Conservation (phyloP, 1,140 invertebrate species). For the Acromyrmex charruanus region DNA sequence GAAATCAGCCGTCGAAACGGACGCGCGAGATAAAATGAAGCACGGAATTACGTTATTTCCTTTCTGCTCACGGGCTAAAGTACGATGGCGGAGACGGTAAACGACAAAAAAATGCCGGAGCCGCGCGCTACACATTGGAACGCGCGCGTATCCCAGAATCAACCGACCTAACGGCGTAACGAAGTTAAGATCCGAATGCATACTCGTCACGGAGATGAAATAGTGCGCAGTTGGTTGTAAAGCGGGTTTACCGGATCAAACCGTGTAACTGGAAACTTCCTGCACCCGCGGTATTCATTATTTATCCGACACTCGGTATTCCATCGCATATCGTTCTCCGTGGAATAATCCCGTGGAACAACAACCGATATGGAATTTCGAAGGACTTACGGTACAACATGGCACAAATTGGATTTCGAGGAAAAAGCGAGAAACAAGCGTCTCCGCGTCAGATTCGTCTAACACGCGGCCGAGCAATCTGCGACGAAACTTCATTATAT, state of each 20-base stretch:
- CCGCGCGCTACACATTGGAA: not conserved
- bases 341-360: slow-evolving; percentile 20
- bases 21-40: slow-evolving; percentile 38
- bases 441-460: not conserved
- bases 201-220: slow-evolving; percentile 52
- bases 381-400: slow-evolving; percentile 6
- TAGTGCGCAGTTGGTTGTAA: slow-evolving; percentile 50
- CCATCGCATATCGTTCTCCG: slow-evolving; percentile 44
- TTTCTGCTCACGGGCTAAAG: not conserved
- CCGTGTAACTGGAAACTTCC: slow-evolving; percentile 45
- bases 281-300: slow-evolving; percentile 43
- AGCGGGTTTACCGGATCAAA: slow-evolving; percentile 56
- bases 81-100: not conserved
- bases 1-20: slow-evolving; percentile 37
- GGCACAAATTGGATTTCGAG: not conserved
- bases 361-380: slow-evolving; percentile 29
- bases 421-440: slow-evolving; percentile 15
- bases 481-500: slow-evolving; percentile 12
- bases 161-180: slow-evolving; percentile 49
- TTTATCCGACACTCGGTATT: slow-evolving; percentile 42
- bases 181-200: slow-evolving; percentile 59
- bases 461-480: not conserved
- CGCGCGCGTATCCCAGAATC: slow-evolving; percentile 16
- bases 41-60: slow-evolving; percentile 36
- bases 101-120: slow-evolving; percentile 9